Evolutionary conservation across 2,888 invertebrate species (phyloP).

Genomic region (Coremacera marginata): DNA sequence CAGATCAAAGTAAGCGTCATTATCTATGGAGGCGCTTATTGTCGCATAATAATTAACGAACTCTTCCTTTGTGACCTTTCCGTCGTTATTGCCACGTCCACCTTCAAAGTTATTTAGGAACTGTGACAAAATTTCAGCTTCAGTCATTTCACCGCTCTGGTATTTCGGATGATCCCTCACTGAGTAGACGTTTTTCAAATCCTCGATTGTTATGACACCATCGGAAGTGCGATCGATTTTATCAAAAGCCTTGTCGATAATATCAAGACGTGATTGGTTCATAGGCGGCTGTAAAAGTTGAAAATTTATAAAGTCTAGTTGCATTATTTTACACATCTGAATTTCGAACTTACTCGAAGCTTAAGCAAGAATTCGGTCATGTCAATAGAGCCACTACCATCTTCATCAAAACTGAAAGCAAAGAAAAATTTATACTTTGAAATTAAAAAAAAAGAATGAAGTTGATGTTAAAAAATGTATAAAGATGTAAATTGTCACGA

Average conservation of each 20-base stretch:
- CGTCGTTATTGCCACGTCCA: constrained; percentile 75
- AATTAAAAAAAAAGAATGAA: too few relatives aligned
- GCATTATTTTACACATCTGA: background rate
- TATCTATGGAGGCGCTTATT: constrained; percentile 94
- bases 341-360: constrained; percentile 77
- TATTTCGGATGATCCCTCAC: constrained; percentile 86
- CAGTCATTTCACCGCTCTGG: constrained; percentile 88
- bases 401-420: constrained; percentile 77
- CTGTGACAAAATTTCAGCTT: constrained; percentile 81
- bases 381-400: constrained; percentile 84
- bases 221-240: constrained; percentile 92
- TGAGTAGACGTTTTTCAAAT: constrained; percentile 83
- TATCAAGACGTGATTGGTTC: constrained; percentile 78
- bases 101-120: constrained; percentile 89
- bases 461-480: too few relatives aligned
- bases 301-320: background rate
- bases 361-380: constrained; percentile 90
- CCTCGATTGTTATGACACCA: constrained; percentile 82
- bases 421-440: background rate
- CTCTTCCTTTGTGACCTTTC: constrained; percentile 89
- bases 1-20: constrained; percentile 93
- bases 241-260: constrained; percentile 84
- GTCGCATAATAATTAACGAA: constrained; percentile 94
- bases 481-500: too few relatives aligned
- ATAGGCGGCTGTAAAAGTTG: constrained; percentile 80